Evolutionary conservation across 2,888 invertebrate genomes (phyloP).

Genomic region (Onthophagus sagittarius): DNA sequence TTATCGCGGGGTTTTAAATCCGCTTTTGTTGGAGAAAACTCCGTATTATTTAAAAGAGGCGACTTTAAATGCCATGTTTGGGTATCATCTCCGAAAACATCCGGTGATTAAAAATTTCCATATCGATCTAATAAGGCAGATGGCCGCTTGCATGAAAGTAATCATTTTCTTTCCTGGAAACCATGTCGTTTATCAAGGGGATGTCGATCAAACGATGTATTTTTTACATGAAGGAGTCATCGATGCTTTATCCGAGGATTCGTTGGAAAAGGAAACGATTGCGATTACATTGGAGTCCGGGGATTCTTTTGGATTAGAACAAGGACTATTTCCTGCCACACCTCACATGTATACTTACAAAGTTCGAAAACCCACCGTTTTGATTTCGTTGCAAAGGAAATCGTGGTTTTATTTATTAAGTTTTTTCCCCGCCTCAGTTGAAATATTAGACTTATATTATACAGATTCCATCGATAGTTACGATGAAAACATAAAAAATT

Average conservation of each 20-base stretch:
- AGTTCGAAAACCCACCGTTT: conserved; percentile 23
- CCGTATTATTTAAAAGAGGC: conserved; percentile 29
- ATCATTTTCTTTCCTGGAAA: conserved; percentile 28
- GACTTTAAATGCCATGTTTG: conserved; percentile 28
- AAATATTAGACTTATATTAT: conserved; percentile 14
- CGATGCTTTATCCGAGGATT: conserved; percentile 24
- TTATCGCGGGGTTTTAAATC: conserved; percentile 24
- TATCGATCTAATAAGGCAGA: conserved; percentile 28
- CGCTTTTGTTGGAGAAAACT: conserved; percentile 22
- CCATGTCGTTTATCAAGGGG: conserved; percentile 28
- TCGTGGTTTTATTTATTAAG: conserved; percentile 29
- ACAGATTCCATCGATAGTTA: background rate
- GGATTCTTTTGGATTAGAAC: conserved; percentile 23
- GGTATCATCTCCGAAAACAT: conserved; percentile 27
- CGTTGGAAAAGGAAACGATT: conserved; percentile 19
- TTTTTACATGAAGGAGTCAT: conserved; percentile 31
- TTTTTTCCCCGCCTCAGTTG: conserved; percentile 29
- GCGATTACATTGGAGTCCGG: conserved; percentile 14
- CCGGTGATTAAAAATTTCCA: conserved; percentile 25
- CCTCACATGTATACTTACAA: conserved; percentile 28
- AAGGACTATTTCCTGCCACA: conserved; percentile 23
- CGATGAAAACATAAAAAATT: conserved; percentile 7
- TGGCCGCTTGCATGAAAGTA: conserved; percentile 24
- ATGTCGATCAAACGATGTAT: conserved; percentile 30
- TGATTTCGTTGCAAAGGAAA: conserved; percentile 22